phyloP scores from a whole-genome alignment of 2,113 vertebrate species.

The Dipodomys ordii region DNA sequence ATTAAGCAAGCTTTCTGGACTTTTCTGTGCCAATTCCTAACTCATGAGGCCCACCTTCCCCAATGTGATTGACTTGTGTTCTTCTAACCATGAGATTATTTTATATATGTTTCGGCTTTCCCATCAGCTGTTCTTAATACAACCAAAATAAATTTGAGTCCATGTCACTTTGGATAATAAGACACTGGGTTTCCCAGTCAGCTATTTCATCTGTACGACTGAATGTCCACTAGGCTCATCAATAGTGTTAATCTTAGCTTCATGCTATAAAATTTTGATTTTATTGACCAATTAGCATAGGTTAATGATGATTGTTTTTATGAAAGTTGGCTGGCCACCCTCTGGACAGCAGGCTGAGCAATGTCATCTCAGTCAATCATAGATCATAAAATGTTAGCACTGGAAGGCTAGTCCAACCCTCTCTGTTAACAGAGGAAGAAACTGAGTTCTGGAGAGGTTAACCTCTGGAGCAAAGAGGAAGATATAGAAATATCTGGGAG shows the following conservation, averaged over 20 bases:
- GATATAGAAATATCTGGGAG: neutral
- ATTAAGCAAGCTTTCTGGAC: neutral
- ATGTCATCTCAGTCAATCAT: constrained; percentile 66
- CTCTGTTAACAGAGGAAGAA: constrained; percentile 32
- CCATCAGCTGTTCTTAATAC: neutral
- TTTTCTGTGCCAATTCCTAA: neutral
- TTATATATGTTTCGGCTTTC: neutral
- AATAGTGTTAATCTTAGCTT: constrained; percentile 44
- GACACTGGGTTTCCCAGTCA: neutral
- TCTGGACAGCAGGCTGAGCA: constrained; percentile 65
- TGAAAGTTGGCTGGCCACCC: constrained; percentile 72
- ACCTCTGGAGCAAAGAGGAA: neutral
- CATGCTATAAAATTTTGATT: constrained; percentile 76
- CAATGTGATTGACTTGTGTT: neutral
- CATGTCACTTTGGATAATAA: constrained; percentile 9
- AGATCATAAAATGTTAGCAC: constrained; percentile 69
- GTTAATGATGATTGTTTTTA: constrained; percentile 81
- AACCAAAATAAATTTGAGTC: constrained; percentile 12
- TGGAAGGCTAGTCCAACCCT: constrained; percentile 3
- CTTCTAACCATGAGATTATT: neutral
- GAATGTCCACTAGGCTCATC: constrained; percentile 37
- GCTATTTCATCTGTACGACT: constrained; percentile 23
- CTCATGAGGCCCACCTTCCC: neutral
- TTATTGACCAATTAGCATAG: constrained; percentile 78
- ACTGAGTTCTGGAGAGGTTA: neutral